Evolutionary conservation across 2,888 invertebrate genomes (phyloP).

Genomic region (Phyllotreta cruciferae): DNA sequence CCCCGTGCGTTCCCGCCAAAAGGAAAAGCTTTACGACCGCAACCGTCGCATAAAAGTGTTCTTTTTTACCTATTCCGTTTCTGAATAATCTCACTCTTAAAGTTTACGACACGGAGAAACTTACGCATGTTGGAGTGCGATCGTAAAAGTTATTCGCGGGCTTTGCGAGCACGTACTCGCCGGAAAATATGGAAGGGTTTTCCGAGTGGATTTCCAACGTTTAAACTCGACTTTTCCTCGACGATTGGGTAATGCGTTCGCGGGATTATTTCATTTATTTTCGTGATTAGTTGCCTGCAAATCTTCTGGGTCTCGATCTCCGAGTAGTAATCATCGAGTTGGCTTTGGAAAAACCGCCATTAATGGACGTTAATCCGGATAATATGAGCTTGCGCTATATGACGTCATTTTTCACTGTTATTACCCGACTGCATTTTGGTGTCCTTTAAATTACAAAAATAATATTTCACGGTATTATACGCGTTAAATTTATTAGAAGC

Average conservation of each 20-base stretch:
- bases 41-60: slow-evolving; percentile 26
- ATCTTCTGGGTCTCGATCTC: too few relatives aligned
- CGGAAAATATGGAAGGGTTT: slow-evolving; percentile 27
- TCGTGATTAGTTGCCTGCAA: too few relatives aligned
- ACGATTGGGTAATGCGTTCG: too few relatives aligned
- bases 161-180: slow-evolving; percentile 28
- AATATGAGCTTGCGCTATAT: slow-evolving; percentile 29
- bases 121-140: slow-evolving; percentile 34
- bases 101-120: slow-evolving; percentile 32
- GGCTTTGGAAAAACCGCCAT: background rate
- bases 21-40: slow-evolving; percentile 1
- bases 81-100: slow-evolving; percentile 34
- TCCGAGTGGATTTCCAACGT: slow-evolving; percentile 8
- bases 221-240: too few relatives aligned
- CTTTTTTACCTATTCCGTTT: slow-evolving; percentile 26
- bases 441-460: slow-evolving; percentile 41
- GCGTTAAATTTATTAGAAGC: slow-evolving; percentile 39
- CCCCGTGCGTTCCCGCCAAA: background rate
- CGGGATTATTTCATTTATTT: too few relatives aligned
- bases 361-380: slow-evolving; percentile 30
- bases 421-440: slow-evolving; percentile 35
- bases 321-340: too few relatives aligned
- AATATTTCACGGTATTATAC: slow-evolving; percentile 41
- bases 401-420: slow-evolving; percentile 38
- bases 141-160: slow-evolving; percentile 32